Base-by-base conservation (phyloP, 2,113 vertebrate species). In the Notothenia coriiceps region DNA sequence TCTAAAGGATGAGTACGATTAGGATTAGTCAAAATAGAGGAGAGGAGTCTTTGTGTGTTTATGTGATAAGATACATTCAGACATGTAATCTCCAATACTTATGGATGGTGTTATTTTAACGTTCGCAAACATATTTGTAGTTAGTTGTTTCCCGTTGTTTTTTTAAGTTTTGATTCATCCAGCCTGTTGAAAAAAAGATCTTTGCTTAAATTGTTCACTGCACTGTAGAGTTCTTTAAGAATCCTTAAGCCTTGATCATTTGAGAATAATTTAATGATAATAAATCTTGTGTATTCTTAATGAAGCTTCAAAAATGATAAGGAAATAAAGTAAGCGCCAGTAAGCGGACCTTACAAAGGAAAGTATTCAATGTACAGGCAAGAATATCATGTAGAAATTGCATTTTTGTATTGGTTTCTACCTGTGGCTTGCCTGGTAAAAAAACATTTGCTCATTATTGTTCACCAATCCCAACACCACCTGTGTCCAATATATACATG, bases 21-120 rank as follows among this genome's bases (percentile, higher is more conserved):
- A 40, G 64, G 73, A 84, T 87, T 70, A 81, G 44, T 43, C 18
- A 22, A 47, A 61, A 56, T 12, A 35, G 47, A 29, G 1, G 18
- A 64, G 25, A 44, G 47, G 5, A 35, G 59, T 54, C 35, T 40
- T 40, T 40, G 52, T 44, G 18, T 51, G 47, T 55, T 35, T 55
- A 11, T n/a, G 64, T 49, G 49, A 65, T 33, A 1, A 65, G 15
- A 49, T 18, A 29, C 17, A 29, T 29, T 14, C 20, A 65, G 54
- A 49, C 14, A 18, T 40, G 35, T 40, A 25, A 22, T 69, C 33
- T 61, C 33, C 20, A 57, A 44, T 52, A 67, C 54, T 20, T 67
- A 15, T 55, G 5, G 11, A 51, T 57, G 1, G 1, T 51, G 29
- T 51, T 8, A 18, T 52, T 62, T 61, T 40, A 2, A 46, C n/a